Evolutionary conservation across 2,888 invertebrate genomes (phyloP).

Genomic region (Netelia fuscicornis): DNA sequence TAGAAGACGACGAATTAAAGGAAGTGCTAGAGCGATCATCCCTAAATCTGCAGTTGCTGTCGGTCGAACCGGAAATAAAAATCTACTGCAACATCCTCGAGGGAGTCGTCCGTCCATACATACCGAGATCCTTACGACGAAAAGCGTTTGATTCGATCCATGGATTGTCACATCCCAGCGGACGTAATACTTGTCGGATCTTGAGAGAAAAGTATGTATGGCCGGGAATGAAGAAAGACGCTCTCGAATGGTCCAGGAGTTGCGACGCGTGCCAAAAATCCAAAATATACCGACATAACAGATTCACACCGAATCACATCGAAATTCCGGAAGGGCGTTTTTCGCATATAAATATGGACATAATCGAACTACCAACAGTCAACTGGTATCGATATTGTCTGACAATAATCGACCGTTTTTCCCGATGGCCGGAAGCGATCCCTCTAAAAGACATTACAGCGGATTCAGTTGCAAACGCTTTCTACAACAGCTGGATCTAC

Average conservation of each 20-base stretch:
- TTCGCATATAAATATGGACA: constrained; percentile 24
- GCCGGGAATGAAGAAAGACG: neutral
- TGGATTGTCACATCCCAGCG: constrained; percentile 68
- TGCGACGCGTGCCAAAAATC: constrained; percentile 77
- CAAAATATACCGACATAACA: constrained; percentile 76
- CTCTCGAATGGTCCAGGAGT: constrained; percentile 71
- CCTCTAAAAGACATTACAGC: neutral
- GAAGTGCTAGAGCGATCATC: neutral
- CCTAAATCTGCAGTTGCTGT: neutral
- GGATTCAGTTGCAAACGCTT: neutral
- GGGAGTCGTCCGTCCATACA: constrained; percentile 63
- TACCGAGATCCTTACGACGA: constrained; percentile 64
- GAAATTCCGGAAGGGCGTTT: constrained; percentile 17
- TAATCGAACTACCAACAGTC: constrained; percentile 15
- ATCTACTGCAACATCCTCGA: constrained; percentile 62
- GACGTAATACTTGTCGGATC: constrained; percentile 60
- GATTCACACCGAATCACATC: constrained; percentile 6
- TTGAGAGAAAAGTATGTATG: constrained; percentile 55
- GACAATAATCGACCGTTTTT: neutral
- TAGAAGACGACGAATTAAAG: neutral
- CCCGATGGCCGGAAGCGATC: constrained; percentile 35
- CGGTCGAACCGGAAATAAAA: neutral
- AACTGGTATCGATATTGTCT: constrained; percentile 33
- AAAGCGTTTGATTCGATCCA: constrained; percentile 63
- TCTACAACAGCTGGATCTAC: neutral